A percentile compares a stretch with the other conserved stretches of the same genome.
These are phyloP conservation scores for Capra hircus DNA, from an alignment of 2,113 vertebrate genomes.

Conservation along the genomic window DNA sequence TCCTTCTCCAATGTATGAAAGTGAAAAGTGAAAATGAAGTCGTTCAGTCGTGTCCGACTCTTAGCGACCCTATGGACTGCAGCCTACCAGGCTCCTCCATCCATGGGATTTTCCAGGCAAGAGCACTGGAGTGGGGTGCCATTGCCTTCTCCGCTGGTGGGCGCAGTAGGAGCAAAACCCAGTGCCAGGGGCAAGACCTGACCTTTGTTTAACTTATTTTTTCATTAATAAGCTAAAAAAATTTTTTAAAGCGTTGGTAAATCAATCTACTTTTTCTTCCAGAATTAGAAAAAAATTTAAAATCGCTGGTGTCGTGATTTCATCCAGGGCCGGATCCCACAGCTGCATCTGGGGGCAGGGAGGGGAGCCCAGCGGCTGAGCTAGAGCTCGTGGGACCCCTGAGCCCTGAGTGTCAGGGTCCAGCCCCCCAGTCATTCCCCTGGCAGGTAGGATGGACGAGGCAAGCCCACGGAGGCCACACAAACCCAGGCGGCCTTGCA, in stretches of 20 bases:
- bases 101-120: too few species aligned
- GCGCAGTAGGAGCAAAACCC: fast-evolving
- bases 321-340: not conserved
- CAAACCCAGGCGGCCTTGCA: not conserved
- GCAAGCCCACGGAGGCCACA: fast-evolving
- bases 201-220: not conserved
- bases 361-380: fast-evolving
- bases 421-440: not conserved
- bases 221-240: not conserved
- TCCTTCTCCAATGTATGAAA: too few species aligned
- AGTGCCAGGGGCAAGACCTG: fast-evolving
- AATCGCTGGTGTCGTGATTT: not conserved
- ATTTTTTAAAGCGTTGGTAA: not conserved
- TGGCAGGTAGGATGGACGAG: not conserved
- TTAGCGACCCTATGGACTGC: too few species aligned
- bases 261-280: not conserved
- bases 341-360: not conserved
- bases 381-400: not conserved
- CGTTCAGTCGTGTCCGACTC: fast-evolving
- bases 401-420: not conserved
- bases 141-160: too few species aligned
- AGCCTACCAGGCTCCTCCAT: too few species aligned
- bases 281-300: not conserved
- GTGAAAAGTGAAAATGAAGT: too few species aligned
- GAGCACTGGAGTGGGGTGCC: too few species aligned